Conservation (phyloP, 2,113 vertebrate genomes). For the Hystrix cristata region DNA sequence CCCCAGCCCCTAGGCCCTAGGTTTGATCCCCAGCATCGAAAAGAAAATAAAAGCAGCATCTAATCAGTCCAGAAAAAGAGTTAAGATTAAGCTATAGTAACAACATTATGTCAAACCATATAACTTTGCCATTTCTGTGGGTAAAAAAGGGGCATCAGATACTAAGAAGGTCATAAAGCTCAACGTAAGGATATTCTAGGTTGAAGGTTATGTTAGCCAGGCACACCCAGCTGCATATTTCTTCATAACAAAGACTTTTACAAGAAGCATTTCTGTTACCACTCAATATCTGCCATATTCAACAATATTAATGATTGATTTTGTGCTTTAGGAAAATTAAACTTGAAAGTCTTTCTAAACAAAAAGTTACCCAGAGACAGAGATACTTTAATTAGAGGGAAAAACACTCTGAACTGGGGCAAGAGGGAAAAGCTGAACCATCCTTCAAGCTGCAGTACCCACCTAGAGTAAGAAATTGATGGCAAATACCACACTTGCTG, state of each 20-base stretch:
- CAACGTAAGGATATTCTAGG: neutral
- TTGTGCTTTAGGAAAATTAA: slow-evolving; percentile 46
- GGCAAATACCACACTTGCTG: neutral
- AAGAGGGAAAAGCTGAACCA: neutral
- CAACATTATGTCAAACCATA: neutral
- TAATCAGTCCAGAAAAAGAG: neutral
- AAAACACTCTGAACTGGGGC: neutral
- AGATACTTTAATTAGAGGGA: neutral
- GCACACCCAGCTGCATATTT: neutral
- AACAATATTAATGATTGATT: neutral
- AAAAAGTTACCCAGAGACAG: neutral
- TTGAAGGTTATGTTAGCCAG: neutral
- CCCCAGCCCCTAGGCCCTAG: neutral
- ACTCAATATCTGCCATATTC: neutral
- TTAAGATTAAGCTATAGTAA: neutral
- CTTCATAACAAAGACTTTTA: neutral
- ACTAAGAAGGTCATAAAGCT: neutral
- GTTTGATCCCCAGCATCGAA: neutral
- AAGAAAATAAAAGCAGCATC: neutral
- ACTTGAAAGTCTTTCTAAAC: neutral
- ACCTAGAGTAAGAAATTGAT: neutral
- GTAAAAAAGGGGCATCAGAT: neutral
- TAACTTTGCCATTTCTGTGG: neutral
- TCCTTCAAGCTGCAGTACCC: neutral
- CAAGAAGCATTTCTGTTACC: neutral